Evolutionary conservation across 2,113 vertebrate genomes (phyloP), one percentile per base, ranked within the genome.

Genomic region (Syngnathus scovelli): DNA sequence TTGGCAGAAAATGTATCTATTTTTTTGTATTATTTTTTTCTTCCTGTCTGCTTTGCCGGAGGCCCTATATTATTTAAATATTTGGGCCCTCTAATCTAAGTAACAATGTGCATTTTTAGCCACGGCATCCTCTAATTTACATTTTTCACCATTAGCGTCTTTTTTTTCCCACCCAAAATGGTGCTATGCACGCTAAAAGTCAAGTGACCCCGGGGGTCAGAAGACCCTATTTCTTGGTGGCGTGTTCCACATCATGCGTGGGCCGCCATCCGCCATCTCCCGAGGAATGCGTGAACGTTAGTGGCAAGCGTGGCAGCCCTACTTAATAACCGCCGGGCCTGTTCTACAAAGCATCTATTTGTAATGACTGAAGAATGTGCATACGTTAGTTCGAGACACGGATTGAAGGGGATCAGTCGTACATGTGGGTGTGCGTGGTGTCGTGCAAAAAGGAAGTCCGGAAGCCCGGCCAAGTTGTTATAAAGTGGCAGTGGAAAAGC

Each of bases 231-330:
- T 71, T 18, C 38, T 12, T 44, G 3, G 9, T 58, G 62, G 37
- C 6, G 43, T 27, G 16, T 18, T 19, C 5, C 36, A 5, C 12
- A 44, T 36, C 23, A n/a, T 72, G 77, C 70, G 73, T 85, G 81
- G 81, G 84, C 41, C 19, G 64, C 71, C 13, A 9, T 72, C 61
- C 65, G 36, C 67, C 64, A 33, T 73, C 48, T 73, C 23, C 19
- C 4, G 39, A 80, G 79, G 84, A 89, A 90, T 85, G 83, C 44
- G 1, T n/a, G 69, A 82, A 80, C 81, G 85, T 89, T 88, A 66
- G 80, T 44, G 41, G 44, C 69, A 63, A 63, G 64, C 62, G 43
- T 62, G 52, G 56, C 43, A 60, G 51, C 70, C 77, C 61, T 63
- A 59, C 80, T 76, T 75, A 76, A 71, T 76, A 81, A 84, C 78